Conservation (phyloP, 1,140 invertebrate species). For the Tetramorium simillimum region DNA sequence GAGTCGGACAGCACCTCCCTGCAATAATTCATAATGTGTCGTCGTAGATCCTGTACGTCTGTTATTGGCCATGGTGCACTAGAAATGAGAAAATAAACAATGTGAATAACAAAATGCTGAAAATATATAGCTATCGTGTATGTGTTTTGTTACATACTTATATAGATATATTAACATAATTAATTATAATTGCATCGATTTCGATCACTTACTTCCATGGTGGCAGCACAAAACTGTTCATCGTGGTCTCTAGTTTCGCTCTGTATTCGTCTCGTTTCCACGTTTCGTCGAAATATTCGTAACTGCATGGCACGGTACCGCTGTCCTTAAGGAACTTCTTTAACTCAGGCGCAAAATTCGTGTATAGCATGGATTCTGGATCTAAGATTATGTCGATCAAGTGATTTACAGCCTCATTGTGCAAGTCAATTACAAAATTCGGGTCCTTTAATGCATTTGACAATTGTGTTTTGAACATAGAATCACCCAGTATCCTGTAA, state of each 20-base stretch:
- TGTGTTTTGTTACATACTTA: neutral
- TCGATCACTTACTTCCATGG: conserved; percentile 78
- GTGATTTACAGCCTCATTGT: conserved; percentile 88
- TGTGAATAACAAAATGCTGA: conserved; percentile 37
- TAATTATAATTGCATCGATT: neutral
- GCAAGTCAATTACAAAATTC: conserved; percentile 87
- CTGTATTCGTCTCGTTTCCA: conserved; percentile 84
- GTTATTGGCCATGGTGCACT: conserved; percentile 81
- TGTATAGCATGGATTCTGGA: conserved; percentile 82
- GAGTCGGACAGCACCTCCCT: conserved; percentile 72
- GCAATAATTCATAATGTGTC: conserved; percentile 75
- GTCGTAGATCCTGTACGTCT: conserved; percentile 71
- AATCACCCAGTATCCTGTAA: conserved; percentile 84
- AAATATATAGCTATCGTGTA: neutral
- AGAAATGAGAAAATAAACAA: conserved; percentile 59
- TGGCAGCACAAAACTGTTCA: conserved; percentile 78
- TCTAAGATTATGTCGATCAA: conserved; percentile 87
- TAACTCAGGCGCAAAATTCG: conserved; percentile 86
- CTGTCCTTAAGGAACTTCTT: conserved; percentile 81
- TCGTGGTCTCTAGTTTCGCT: conserved; percentile 71
- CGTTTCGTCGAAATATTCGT: conserved; percentile 86
- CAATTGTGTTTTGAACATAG: conserved; percentile 84
- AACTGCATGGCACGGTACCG: conserved; percentile 82
- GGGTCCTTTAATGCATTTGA: conserved; percentile 85
- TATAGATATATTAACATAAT: conserved; percentile 15